Conservation (phyloP, 2,113 vertebrate species). For the Motacilla alba region DNA sequence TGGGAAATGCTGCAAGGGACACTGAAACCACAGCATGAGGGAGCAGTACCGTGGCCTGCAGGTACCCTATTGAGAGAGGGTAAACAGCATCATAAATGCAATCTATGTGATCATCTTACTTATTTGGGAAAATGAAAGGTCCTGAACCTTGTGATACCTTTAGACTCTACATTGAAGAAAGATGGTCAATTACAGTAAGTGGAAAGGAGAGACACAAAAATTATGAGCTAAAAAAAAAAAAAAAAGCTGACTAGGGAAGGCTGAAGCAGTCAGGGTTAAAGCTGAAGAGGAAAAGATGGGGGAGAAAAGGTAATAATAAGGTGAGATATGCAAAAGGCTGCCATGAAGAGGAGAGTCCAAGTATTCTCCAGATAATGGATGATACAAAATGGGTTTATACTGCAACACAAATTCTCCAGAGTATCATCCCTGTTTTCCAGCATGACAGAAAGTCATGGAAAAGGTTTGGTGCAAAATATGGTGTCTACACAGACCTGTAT, state of each 20-base stretch:
- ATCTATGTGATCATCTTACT: background rate
- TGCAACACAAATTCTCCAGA: background rate
- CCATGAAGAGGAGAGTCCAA: background rate
- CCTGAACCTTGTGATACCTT: background rate
- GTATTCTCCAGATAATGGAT: background rate
- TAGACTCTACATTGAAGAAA: background rate
- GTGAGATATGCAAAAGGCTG: background rate
- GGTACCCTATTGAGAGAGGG: background rate
- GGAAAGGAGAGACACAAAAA: background rate
- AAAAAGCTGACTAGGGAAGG: background rate
- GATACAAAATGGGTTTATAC: background rate
- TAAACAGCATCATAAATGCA: background rate
- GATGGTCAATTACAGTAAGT: background rate
- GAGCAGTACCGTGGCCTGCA: background rate
- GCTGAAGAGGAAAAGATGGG: background rate
- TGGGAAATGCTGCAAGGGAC: background rate
- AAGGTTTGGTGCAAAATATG: background rate
- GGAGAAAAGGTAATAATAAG: accelerated
- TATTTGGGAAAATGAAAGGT: background rate
- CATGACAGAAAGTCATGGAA: background rate
- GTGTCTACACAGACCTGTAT: background rate
- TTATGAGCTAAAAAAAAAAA: background rate
- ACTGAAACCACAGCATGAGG: background rate
- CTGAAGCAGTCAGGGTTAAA: background rate
- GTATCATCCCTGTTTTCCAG: background rate